phyloP scores from a whole-genome alignment of 2,797 vertebrate species.

The Capromys pilorides region DNA sequence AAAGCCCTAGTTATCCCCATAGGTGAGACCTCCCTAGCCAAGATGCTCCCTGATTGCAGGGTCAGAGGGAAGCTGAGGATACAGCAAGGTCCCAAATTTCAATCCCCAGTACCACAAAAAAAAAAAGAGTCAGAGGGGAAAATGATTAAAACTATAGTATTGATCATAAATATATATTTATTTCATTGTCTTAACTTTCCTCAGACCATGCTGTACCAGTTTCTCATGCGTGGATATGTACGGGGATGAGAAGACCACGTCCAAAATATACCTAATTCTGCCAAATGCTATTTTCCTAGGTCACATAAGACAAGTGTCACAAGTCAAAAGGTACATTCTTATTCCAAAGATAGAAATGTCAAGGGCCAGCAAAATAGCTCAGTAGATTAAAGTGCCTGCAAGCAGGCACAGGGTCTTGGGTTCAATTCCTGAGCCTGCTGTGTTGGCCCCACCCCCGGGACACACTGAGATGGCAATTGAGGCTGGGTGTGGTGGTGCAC shows the following conservation, averaged over 20 bases:
- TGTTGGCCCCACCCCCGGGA: too few species aligned
- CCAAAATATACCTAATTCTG: background rate
- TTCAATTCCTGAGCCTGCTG: too few species aligned
- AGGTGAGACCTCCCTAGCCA: background rate
- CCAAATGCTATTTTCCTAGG: conserved; percentile 29
- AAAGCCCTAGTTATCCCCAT: background rate
- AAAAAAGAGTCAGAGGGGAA: background rate
- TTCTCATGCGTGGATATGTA: background rate
- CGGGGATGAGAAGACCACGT: background rate
- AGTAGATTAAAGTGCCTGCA: too few species aligned
- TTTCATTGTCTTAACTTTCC: conserved; percentile 8
- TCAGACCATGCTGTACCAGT: background rate
- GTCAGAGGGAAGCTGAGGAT: too few species aligned
- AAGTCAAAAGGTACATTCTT: background rate
- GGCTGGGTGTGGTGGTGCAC: too few species aligned
- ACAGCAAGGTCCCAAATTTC: too few species aligned
- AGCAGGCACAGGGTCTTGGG: too few species aligned
- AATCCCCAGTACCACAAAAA: too few species aligned
- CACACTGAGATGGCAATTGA: too few species aligned
- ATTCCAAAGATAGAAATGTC: conserved; percentile 33
- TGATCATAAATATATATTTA: background rate
- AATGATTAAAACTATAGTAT: background rate
- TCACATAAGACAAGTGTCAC: background rate
- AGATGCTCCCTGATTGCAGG: background rate
- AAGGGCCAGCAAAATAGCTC: background rate